These are phyloP conservation scores for Oikopleura dioica DNA, from an alignment of 23 tunicate species.

Conservation along the genomic window DNA sequence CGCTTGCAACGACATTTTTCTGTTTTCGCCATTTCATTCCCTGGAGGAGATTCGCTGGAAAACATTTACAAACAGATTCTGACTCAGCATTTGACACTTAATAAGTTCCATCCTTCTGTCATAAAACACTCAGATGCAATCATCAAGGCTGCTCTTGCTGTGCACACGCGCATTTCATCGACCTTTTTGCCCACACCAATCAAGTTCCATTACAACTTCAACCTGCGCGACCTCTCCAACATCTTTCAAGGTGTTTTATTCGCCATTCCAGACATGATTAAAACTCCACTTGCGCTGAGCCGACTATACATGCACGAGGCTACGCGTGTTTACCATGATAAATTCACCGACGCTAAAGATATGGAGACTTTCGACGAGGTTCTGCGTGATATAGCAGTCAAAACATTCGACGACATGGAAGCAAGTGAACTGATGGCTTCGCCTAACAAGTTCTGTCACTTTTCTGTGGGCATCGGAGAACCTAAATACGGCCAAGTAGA, in stretches of 20 bases:
- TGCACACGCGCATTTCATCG: constrained; percentile 52
- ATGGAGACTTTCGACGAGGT: constrained; percentile 51
- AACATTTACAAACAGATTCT: constrained; percentile 72
- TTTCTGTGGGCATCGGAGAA: constrained; percentile 86
- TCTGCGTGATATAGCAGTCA: constrained; percentile 41
- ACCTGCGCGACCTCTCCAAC: constrained; percentile 70
- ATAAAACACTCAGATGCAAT: constrained; percentile 22
- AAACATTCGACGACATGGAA: constrained; percentile 42
- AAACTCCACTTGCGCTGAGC: constrained; percentile 25
- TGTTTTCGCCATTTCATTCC: constrained; percentile 83
- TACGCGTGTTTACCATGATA: constrained; percentile 60
- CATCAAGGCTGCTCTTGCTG: constrained; percentile 54
- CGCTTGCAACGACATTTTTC: constrained; percentile 89
- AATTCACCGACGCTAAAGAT: constrained; percentile 71
- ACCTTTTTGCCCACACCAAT: constrained; percentile 81
- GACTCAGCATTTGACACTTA: constrained; percentile 56
- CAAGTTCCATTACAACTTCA: constrained; percentile 91
- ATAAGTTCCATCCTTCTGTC: constrained; percentile 33
- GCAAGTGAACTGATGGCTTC: constrained; percentile 21
- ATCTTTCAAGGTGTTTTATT: constrained; percentile 83
- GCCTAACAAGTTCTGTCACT: constrained; percentile 69
- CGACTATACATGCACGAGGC: constrained; percentile 78
- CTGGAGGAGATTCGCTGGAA: constrained; percentile 64
- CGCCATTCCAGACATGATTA: constrained; percentile 35
- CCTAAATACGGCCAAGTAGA: constrained; percentile 51